phyloP scores from a whole-genome alignment of 2,888 invertebrate species.

The Incurvaria masculella region DNA sequence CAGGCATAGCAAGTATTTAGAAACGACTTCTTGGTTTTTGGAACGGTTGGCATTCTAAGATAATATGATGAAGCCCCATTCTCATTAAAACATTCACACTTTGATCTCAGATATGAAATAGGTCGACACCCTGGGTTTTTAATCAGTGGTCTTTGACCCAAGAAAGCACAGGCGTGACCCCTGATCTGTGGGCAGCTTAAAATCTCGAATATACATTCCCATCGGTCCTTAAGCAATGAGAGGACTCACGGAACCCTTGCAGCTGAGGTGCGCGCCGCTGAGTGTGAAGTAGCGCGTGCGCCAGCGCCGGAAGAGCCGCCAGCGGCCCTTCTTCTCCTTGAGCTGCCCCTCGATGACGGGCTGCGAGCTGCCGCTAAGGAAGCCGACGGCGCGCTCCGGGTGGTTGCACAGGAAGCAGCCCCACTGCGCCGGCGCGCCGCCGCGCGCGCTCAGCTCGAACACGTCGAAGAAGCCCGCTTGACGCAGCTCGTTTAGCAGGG shows the following conservation, averaged over 20 bases:
- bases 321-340: constrained; percentile 89
- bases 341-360: constrained; percentile 89
- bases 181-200: no score
- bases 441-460: constrained; percentile 71
- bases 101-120: no score
- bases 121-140: no score
- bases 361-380: constrained; percentile 73
- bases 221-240: no score
- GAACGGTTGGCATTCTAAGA: no score
- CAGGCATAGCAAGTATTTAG: no score
- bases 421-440: constrained; percentile 60
- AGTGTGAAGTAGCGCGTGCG: constrained; percentile 91
- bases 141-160: no score
- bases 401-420: constrained; percentile 93
- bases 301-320: constrained; percentile 90
- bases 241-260: constrained; percentile 72
- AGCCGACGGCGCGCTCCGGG: constrained; percentile 84
- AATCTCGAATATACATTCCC: no score
- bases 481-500: constrained; percentile 79
- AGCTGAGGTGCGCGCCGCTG: constrained; percentile 88
- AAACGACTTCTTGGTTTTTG: no score
- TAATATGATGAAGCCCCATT: no score
- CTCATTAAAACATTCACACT: no score
- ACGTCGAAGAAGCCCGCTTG: constrained; percentile 90
- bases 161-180: no score